These are phyloP conservation scores for Indicator maculatus DNA, from an alignment of 2,113 vertebrate genomes.

Conservation along the genomic window DNA sequence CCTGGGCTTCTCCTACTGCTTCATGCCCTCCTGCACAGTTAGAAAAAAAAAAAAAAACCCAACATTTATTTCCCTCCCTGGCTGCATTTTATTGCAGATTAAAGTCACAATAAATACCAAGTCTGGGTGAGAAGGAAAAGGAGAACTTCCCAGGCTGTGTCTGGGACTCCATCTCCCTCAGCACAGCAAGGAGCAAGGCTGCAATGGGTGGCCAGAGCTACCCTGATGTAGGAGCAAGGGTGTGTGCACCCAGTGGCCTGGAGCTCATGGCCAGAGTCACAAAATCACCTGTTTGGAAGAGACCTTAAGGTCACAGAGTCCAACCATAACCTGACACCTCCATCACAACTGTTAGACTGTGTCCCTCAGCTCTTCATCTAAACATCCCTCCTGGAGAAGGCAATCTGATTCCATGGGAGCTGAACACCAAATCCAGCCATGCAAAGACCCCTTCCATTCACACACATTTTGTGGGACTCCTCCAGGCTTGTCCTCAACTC, in stretches of 20 bases:
- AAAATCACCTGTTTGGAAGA: no score
- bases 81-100: neutral
- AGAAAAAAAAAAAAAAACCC: neutral
- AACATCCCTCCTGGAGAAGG: neutral
- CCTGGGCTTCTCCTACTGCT: neutral
- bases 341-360: no score
- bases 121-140: neutral
- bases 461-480: neutral
- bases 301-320: no score
- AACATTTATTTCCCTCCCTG: neutral
- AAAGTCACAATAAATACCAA: neutral
- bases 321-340: no score
- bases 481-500: neutral
- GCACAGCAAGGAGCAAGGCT: neutral
- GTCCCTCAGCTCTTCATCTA: no score
- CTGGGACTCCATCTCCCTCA: neutral
- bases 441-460: neutral
- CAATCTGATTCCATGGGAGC: rapidly evolving
- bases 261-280: neutral
- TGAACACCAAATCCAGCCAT: neutral
- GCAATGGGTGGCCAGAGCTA: neutral
- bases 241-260: neutral
- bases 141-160: neutral
- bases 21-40: neutral
- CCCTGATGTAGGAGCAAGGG: neutral